These are phyloP conservation scores for Gambusia holbrooki DNA, from an alignment of 2,113 vertebrate species.

Conservation along the genomic window DNA sequence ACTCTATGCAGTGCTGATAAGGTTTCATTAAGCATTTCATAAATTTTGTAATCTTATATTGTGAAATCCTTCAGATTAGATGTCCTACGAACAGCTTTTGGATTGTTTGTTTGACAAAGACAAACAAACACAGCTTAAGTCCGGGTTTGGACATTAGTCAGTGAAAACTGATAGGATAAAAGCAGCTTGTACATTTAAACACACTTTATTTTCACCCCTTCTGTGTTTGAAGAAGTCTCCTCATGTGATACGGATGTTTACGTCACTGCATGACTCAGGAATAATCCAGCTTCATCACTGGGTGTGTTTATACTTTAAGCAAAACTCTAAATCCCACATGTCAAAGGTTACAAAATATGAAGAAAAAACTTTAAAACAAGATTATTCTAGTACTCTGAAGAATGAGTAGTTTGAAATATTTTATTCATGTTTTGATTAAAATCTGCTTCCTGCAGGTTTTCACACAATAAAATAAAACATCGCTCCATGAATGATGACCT, in stretches of 20 bases:
- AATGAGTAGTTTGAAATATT: too few relatives aligned
- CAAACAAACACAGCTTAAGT: not conserved
- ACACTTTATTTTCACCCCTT: not conserved
- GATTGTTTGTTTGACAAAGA: not conserved
- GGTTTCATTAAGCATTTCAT: not conserved
- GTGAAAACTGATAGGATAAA: not conserved
- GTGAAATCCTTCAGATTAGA: too few relatives aligned
- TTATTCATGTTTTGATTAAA: not conserved
- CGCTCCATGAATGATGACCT: not conserved
- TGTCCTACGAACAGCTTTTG: not conserved
- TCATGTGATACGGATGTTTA: conserved; percentile 1
- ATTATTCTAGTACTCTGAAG: not conserved
- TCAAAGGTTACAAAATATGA: not conserved
- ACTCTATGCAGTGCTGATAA: too few relatives aligned
- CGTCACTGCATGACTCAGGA: conserved; percentile 28
- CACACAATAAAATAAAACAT: not conserved
- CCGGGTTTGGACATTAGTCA: not conserved
- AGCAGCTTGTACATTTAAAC: not conserved
- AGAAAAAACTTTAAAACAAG: not conserved
- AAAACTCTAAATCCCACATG: not conserved
- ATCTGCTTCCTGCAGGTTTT: not conserved
- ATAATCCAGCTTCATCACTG: not conserved
- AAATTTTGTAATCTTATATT: not conserved
- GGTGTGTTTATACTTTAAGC: not conserved
- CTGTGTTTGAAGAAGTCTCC: not conserved